Conservation (phyloP, 2,797 vertebrate genomes). For the Alauda arvensis region DNA sequence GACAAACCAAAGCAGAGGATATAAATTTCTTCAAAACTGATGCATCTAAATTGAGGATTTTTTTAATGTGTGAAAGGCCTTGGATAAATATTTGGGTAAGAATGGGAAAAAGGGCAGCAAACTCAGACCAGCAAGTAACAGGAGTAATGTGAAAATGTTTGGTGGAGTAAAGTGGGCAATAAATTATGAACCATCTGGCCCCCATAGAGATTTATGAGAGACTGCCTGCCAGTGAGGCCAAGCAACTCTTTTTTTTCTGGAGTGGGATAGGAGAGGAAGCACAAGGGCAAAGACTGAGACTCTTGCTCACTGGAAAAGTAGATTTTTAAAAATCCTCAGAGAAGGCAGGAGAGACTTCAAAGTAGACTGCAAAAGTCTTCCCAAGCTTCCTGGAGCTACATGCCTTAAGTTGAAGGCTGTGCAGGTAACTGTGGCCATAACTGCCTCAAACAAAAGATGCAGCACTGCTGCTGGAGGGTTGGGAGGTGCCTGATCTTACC, state of each 20-base stretch:
- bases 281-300: not conserved
- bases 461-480: not conserved
- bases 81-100: not conserved
- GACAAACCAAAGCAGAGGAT: not conserved
- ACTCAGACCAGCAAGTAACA: not conserved
- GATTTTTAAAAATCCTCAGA: not conserved
- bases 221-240: not conserved
- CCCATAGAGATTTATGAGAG: not conserved
- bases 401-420: not conserved
- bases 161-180: not conserved
- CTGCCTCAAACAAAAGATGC: not conserved
- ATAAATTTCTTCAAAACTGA: not conserved
- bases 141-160: not conserved
- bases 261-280: not conserved
- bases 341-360: not conserved
- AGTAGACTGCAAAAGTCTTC: not conserved
- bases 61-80: not conserved
- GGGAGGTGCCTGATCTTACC: not conserved
- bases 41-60: not conserved
- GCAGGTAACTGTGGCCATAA: rapidly evolving
- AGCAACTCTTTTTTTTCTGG: not conserved
- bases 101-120: not conserved
- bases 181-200: not conserved
- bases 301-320: not conserved
- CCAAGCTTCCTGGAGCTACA: not conserved